Evolutionary conservation across 2,888 invertebrate species (phyloP).

Genomic region (Allygus modestus): DNA sequence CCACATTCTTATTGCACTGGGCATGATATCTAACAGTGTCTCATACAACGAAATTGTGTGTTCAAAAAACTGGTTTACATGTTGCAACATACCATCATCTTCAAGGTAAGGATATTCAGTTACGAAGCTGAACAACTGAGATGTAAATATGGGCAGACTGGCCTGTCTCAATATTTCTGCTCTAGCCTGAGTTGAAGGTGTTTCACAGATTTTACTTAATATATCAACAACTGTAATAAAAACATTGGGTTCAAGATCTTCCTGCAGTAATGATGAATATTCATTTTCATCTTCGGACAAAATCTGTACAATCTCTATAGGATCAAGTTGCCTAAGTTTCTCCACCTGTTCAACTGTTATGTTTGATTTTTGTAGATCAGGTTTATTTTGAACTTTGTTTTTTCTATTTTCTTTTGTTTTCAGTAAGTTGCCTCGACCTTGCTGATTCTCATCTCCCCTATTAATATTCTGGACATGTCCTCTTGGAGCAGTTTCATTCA

Average conservation of each 20-base stretch:
- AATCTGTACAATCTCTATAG: background rate
- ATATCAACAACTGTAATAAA: conserved; percentile 23
- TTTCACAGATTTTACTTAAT: conserved; percentile 40
- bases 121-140: conserved; percentile 19
- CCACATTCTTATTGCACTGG: conserved; percentile 17
- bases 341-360: conserved; percentile 17
- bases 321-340: background rate
- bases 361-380: background rate
- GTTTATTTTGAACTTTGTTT: background rate
- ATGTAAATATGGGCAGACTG: conserved; percentile 13
- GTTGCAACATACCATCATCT: background rate
- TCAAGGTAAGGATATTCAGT: conserved; percentile 31
- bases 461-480: background rate
- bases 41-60: conserved; percentile 41
- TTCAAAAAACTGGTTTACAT: conserved; percentile 40
- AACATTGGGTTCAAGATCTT: background rate
- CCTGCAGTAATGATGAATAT: background rate
- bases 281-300: conserved; percentile 17
- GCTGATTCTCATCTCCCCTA: background rate
- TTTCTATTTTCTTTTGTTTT: background rate
- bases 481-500: background rate
- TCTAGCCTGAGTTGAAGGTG: conserved; percentile 13
- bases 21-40: conserved; percentile 49
- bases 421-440: background rate
- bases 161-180: conserved; percentile 35